These are phyloP conservation scores for Phoenicopterus ruber DNA, from an alignment of 2,113 vertebrate genomes.

Conservation along the genomic window DNA sequence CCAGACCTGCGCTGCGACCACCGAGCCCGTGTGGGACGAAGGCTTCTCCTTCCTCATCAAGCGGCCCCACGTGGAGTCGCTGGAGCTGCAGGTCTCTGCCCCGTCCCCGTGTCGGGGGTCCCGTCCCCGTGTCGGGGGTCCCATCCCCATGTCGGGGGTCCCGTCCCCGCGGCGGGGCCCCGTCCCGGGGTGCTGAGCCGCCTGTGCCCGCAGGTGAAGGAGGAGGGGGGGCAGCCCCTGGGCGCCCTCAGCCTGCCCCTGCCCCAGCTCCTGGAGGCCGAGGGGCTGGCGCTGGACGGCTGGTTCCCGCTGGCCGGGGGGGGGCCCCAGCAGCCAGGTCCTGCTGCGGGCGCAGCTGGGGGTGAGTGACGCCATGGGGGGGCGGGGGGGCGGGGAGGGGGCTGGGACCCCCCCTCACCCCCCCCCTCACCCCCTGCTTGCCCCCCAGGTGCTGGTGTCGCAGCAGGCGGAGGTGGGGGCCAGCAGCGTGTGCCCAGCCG, in stretches of 20 bases:
- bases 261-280: conserved; percentile 75
- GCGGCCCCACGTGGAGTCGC: conserved; percentile 78
- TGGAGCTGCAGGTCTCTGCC: conserved; percentile 81
- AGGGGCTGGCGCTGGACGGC: conserved; percentile 78
- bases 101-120: neutral
- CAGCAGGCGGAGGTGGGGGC: conserved; percentile 60
- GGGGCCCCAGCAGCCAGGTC: conserved; percentile 79
- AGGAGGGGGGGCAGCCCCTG: conserved; percentile 63
- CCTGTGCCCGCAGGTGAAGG: conserved; percentile 49
- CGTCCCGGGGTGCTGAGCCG: neutral
- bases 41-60: conserved; percentile 83
- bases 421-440: neutral
- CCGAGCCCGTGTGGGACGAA: conserved; percentile 87
- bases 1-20: conserved; percentile 75
- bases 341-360: conserved; percentile 82
- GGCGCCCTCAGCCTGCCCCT: conserved; percentile 80
- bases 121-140: neutral
- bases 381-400: too few species aligned
- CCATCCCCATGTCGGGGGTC: neutral
- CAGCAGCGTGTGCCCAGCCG: neutral
- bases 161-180: neutral
- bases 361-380: conserved; percentile 58
- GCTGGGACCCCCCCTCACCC: too few species aligned
- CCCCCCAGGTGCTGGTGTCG: conserved; percentile 63
- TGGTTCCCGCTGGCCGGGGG: conserved; percentile 79